Evolutionary conservation across 2,797 vertebrate genomes (phyloP), one percentile per base, ranked within the genome.

Genomic region (Adrianichthys oophorus): DNA sequence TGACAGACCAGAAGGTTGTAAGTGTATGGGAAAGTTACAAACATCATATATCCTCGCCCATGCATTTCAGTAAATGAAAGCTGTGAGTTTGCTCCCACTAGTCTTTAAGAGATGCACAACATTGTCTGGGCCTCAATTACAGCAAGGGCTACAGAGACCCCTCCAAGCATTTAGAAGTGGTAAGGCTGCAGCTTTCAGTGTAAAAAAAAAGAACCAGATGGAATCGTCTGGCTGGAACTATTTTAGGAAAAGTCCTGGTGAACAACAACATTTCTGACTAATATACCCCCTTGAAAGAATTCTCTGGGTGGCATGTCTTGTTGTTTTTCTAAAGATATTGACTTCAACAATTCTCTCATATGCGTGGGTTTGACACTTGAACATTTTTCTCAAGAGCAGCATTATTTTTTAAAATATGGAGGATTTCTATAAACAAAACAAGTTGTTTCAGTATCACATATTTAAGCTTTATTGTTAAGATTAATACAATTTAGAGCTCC

Each of bases 151-250:
- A 47, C 49, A 32, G 63, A 74, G 63, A 43, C 41, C 40, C 29
- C 56, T 70, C 24, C 18, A n/a, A 72, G 70, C 76, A 86, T 85
- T 82, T 45, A 76, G 61, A 80, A 73, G 67, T 46, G 42, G 13
- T 63, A 65, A 52, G 69, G 52, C 53, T 72, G 58, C 61, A 21
- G 49, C 47, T 18, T 45, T 68, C 42, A 21, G 58, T 4, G 52
- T 29, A 21, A 59, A 42, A 32, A 56, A 41, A 76, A 69, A 68
- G 26, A 4, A 71, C 67, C 41, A 66, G 57, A 76, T 80, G 69
- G 71, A 79, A 75, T 79, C 76, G 62, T 78, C 57, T 72, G 65
- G 61, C 63, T 68, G 59, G 47, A 71, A 69, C 56, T 51, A 45
- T 32, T 55, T 48, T 29, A 71, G 70, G 53, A 68, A 46, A 47